phyloP scores from a whole-genome alignment of 2,888 invertebrate genomes.

The Scrobipalpa costella region DNA sequence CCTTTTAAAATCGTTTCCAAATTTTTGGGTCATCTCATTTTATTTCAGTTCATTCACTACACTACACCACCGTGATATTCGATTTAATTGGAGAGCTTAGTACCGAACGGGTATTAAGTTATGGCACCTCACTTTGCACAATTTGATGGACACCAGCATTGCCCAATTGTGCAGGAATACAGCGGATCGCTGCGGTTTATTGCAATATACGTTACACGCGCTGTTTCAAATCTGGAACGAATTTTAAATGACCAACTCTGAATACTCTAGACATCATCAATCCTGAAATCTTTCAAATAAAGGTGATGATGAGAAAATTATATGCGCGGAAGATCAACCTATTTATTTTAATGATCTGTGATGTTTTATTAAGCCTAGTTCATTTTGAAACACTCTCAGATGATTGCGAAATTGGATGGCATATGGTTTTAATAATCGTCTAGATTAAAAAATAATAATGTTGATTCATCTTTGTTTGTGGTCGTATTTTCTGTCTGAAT shows the following conservation, averaged over 20 bases:
- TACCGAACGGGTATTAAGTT: background rate
- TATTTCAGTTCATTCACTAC: too few species aligned
- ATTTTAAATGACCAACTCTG: constrained; percentile 7
- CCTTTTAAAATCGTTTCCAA: too few species aligned
- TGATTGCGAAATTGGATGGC: background rate
- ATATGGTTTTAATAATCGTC: background rate
- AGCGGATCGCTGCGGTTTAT: constrained; percentile 14
- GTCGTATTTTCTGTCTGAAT: background rate
- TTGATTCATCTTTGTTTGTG: background rate
- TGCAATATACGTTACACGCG: constrained; percentile 27
- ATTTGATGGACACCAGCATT: constrained; percentile 25
- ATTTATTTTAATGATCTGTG: background rate
- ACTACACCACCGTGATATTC: too few species aligned
- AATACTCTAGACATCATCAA: background rate
- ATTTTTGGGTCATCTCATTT: too few species aligned
- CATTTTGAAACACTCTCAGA: background rate
- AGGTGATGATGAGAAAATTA: background rate
- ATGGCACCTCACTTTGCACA: constrained; percentile 36
- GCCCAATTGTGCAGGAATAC: constrained; percentile 24
- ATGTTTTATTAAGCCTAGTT: background rate
- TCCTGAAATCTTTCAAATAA: background rate
- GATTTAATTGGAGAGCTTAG: background rate
- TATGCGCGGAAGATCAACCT: background rate
- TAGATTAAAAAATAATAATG: background rate
- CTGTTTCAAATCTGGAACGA: constrained; percentile 29